A percentile compares a stretch with the other conserved stretches of the same genome.
Evolutionary conservation across 2,888 invertebrate species (phyloP).

Genomic region (Synanthedon myopaeformis): DNA sequence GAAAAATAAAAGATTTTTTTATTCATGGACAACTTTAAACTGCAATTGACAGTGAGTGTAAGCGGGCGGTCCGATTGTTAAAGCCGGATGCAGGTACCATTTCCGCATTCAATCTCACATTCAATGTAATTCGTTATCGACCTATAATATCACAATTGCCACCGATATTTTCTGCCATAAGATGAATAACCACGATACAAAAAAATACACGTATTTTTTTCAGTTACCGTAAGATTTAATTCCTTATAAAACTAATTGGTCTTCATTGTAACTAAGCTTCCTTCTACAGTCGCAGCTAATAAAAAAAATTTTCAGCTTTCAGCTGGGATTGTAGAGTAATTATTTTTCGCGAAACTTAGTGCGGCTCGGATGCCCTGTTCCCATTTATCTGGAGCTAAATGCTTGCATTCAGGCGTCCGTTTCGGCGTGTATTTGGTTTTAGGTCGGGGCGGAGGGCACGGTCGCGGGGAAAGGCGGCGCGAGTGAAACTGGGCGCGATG

Average conservation of each 20-base stretch:
- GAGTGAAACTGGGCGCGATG: neutral
- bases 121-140: constrained; percentile 29
- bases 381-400: constrained; percentile 42
- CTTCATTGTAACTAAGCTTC: neutral
- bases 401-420: constrained; percentile 34
- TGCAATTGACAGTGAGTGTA: neutral
- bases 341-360: constrained; percentile 28
- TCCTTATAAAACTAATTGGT: neutral
- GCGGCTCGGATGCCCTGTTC: constrained; percentile 26
- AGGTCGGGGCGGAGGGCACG: constrained; percentile 7
- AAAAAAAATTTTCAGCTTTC: constrained; percentile 35
- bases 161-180: constrained; percentile 1
- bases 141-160: constrained; percentile 30
- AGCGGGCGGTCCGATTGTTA: constrained; percentile 33
- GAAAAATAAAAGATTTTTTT: no score
- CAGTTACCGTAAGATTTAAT: no score
- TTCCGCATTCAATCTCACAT: constrained; percentile 41
- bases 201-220: no score
- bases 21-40: no score
- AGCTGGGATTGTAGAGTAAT: constrained; percentile 35
- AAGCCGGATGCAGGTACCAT: constrained; percentile 53
- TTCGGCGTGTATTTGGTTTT: constrained; percentile 26
- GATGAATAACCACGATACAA: no score
- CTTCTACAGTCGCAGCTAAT: constrained; percentile 13
- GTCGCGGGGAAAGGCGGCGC: constrained; percentile 1